Evolutionary conservation across 1,140 invertebrate species (phyloP), one percentile per base, ranked within the genome.

Genomic region (Caenorhabditis inopinata): DNA sequence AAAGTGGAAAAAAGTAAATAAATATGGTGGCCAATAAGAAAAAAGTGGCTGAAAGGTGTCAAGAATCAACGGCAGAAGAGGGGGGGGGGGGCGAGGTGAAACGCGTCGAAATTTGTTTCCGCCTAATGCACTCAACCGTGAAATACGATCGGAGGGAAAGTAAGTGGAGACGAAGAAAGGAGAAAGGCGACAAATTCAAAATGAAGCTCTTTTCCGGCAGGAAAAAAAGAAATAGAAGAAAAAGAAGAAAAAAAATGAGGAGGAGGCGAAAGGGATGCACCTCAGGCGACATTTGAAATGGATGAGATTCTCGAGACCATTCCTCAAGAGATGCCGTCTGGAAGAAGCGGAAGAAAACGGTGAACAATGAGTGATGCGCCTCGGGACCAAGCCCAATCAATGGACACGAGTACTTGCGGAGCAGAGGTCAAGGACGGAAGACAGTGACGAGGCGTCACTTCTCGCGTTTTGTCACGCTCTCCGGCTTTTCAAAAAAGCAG

Each of bases 241-340:
- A 23, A 53, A 27, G 32, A 47, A 46, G 73, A 32, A 23, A 46
- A 42, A 18, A 45, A 45, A 49, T 49, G 74, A 74, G 25, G 3
- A 16, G 21, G 23, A 23, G 68, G 62, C 23, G 21, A 4, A 4
- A 5, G 27, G 32, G 49, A 62, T 32, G 38, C 23, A 74, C 45
- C 46, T 83, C 35, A 48, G 58, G 45, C 42, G 32, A 38, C 46
- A 80, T 42, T 80, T 51, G 80, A 78, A 29, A 38, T 81, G 53
- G 78, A 32, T 53, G 49, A 93, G 53, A 92, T 96, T 83, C 89
- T 98, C 35, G 92, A 94, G 82, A 94, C 98, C 76, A 95, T 98
- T 96, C 96, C 2, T 92, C 91, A 21, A 90, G 92, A 46, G 89
- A 90, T 48, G 93, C 95, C 89, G 91, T 98, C 14, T 90, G 91